Percentiles rank a stretch among this genome's conserved stretches.
These are phyloP conservation scores for Phalera bucephala DNA, from an alignment of 2,888 invertebrate species.

Conservation along the genomic window DNA sequence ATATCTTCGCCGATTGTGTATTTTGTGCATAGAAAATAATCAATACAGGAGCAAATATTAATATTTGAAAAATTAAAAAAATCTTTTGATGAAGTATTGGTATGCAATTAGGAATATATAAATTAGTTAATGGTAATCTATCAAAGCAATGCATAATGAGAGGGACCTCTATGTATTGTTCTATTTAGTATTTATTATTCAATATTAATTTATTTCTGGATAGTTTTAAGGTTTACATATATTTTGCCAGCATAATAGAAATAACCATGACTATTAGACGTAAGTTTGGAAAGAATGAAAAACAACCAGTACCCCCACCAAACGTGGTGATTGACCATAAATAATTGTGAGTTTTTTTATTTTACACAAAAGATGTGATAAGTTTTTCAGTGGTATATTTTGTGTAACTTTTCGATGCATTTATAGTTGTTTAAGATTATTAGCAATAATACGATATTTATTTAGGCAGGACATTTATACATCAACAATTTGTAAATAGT, in stretches of 20 bases:
- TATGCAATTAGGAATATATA: too few relatives aligned
- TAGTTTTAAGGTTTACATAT: conserved; percentile 7
- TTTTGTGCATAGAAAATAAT: too few relatives aligned
- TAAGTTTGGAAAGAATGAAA: conserved; percentile 35
- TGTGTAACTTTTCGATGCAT: conserved; percentile 71
- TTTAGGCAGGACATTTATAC: conserved; percentile 70
- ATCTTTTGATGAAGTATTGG: too few relatives aligned
- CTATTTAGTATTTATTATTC: too few relatives aligned
- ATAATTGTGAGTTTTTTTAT: conserved; percentile 27
- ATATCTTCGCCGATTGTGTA: too few relatives aligned
- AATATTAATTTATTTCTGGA: conserved; percentile 26
- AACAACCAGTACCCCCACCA: conserved; percentile 54
- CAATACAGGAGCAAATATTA: too few relatives aligned
- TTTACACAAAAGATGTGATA: conserved; percentile 78
- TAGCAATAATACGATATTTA: conserved; percentile 57
- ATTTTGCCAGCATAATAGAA: conserved; percentile 56
- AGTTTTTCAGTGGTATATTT: conserved; percentile 53
- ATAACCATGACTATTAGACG: conserved; percentile 52
- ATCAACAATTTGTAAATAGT: conserved; percentile 73
- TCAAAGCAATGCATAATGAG: too few relatives aligned
- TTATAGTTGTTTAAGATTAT: conserved; percentile 50
- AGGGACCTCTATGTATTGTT: too few relatives aligned
- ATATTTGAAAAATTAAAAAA: too few relatives aligned
- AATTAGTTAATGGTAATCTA: too few relatives aligned
- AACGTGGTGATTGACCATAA: conserved; percentile 35